phyloP scores from a whole-genome alignment of 2,888 invertebrate genomes.

The Pyrgus malvae region DNA sequence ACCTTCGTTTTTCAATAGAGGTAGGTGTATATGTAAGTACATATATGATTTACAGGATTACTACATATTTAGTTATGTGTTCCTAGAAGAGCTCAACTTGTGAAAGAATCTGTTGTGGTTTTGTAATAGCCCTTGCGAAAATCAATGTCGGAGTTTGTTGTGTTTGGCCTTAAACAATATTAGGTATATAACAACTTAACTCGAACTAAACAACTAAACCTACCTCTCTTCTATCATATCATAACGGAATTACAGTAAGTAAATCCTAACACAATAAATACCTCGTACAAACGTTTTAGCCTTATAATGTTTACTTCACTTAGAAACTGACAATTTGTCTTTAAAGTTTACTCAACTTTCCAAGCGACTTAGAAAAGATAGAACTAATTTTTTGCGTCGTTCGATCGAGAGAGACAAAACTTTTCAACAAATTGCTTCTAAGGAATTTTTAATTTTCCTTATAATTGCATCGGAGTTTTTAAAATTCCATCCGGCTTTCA shows the following conservation, averaged over 20 bases:
- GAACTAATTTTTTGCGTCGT: constrained; percentile 55
- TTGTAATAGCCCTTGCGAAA: constrained; percentile 26
- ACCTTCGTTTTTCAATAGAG: too few species aligned
- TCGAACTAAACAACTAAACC: constrained; percentile 15
- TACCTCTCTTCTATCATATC: constrained; percentile 15
- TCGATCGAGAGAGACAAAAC: constrained; percentile 53
- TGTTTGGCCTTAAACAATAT: constrained; percentile 11
- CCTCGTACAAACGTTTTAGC: constrained; percentile 27
- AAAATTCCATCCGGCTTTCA: constrained; percentile 3
- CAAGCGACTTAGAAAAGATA: constrained; percentile 41
- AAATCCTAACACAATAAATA: neutral
- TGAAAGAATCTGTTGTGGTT: constrained; percentile 28
- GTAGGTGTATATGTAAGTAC: too few species aligned
- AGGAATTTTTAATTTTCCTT: constrained; percentile 66
- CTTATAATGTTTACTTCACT: constrained; percentile 26
- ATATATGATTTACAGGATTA: too few species aligned
- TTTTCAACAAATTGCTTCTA: constrained; percentile 63
- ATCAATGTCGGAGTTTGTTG: constrained; percentile 22
- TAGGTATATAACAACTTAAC: constrained; percentile 10
- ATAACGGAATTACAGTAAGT: constrained; percentile 14
- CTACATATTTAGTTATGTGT: constrained; percentile 18
- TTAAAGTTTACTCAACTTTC: constrained; percentile 56
- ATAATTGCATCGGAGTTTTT: constrained; percentile 48
- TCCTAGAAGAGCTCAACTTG: constrained; percentile 24
- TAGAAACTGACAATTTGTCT: constrained; percentile 52